A percentile compares a stretch with the other conserved stretches of the same genome.
Conservation (phyloP, 1,140 invertebrate genomes). For the Elymnias hypermnestra region DNA sequence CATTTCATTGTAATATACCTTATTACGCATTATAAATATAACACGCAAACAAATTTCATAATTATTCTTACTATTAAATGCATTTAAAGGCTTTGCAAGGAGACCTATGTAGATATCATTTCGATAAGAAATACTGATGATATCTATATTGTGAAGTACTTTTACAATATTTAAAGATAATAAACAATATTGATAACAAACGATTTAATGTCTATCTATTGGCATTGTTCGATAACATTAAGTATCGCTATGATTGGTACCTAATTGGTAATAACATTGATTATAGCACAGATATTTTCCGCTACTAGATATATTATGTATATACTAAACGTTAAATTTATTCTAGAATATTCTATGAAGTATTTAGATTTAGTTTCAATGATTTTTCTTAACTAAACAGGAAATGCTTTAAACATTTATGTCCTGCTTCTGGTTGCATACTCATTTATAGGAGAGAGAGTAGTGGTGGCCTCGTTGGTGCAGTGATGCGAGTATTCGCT, state of each 20-base stretch:
- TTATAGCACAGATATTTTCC: conserved; percentile 30
- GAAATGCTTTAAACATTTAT: too few relatives aligned
- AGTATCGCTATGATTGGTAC: conserved; percentile 58
- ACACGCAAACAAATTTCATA: too few relatives aligned
- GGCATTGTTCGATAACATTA: conserved; percentile 69
- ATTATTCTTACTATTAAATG: background rate
- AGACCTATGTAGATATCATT: conserved; percentile 44
- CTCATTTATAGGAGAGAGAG: too few relatives aligned
- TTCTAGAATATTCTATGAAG: conserved; percentile 18
- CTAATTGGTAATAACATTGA: conserved; percentile 50
- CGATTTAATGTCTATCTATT: conserved; percentile 65
- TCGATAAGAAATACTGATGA: conserved; percentile 64
- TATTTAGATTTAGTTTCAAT: too few relatives aligned
- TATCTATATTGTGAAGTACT: conserved; percentile 63
- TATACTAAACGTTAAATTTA: conserved; percentile 9
- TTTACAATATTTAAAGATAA: conserved; percentile 69
- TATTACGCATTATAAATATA: too few relatives aligned
- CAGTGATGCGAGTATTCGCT: too few relatives aligned
- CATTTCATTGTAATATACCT: too few relatives aligned
- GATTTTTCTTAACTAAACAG: too few relatives aligned
- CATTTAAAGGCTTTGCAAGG: conserved; percentile 29
- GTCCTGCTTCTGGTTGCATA: too few relatives aligned
- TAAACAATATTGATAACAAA: conserved; percentile 65
- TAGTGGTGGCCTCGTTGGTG: too few relatives aligned
- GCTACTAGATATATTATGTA: conserved; percentile 16